Base-by-base conservation (phyloP, 2,888 invertebrate genomes). In the Melipona beecheii region DNA sequence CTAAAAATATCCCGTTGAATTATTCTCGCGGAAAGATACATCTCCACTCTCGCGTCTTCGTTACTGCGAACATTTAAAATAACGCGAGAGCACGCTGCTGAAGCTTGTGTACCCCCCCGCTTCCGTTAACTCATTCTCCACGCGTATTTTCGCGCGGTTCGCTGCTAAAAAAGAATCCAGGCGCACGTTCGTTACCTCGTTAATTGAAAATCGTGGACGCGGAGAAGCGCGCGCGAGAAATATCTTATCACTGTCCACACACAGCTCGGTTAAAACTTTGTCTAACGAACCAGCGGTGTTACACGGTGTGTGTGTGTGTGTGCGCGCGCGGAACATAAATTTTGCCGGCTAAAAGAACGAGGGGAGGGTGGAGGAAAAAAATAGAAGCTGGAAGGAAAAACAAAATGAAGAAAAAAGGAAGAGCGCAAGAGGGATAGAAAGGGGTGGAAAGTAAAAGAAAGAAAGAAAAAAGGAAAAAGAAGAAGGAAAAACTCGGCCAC, bases 151-250 rank as follows among this genome's bases (percentile, higher is more conserved):
- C 43, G n/a, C 24, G 24, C 56, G 56, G 15, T 58, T 58, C 56
- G 52, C 19, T 36, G 54, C 13, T 19, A 50, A 69, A 50, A 69
- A 27, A 49, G 31, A 27, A 60, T 68, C 49, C 43, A 49, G 31
- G 27, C 15, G 60, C 27, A 2, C 19, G 52, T 70, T 75, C 24
- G 66, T 75, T 79, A 72, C 9, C 27, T 3, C 69, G 69, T 52
- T 52, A 69, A 83, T 75, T 80, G 80, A 80, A 83, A 75, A 83
- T 82, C 82, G 50, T 71, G 58, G 62, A 50, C n/a, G 58, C 54
- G 60, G n/a, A 58, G 21, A 31, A 19, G 24, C 19, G 36, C 60
- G 21, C 73, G 27, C 65, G 73, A 73, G 31, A 43, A 68, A 65
- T 77, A 52, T 74, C 66, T 72, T 84, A 84, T 75, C 56, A 49